Base-by-base conservation (phyloP, 1,140 invertebrate genomes). In the Nasonia vitripennis region DNA sequence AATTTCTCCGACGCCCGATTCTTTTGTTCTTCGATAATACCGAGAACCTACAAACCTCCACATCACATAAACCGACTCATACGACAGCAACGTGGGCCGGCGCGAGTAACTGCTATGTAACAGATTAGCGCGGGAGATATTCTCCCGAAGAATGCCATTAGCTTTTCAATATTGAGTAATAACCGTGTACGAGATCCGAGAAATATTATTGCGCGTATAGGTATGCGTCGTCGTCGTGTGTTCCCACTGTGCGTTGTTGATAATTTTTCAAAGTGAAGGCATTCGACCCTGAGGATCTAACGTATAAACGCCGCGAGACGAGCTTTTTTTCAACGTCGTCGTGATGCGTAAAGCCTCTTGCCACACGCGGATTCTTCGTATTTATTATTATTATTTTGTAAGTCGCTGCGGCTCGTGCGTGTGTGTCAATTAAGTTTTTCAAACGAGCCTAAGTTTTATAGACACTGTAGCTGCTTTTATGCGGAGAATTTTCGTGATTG, bases 101-200 rank as follows among this genome's bases (percentile, higher is more conserved):
- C 27, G 27, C 27, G 20, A n/a, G 20, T 62, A 62, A 20, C 17
- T 62, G 55, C 55, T 45, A 45, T 14, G 34, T 37, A n/a, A 62
- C 14, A 31, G 31, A 62, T 45, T 80, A 80, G 20, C 31, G 37
- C 27, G 10, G 0, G 37, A 48, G 67, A 81, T 81, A 81, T 20
- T 62, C 55, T 81, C 23, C n/a, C 45, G 11, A 55, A 34, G 45
- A 74, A 82, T 77, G 73, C 75, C 62, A 83, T 81, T 81, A 81
- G 12, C 48, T 83, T 83, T 70, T 83, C 74, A 68, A 83, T 78
- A 70, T 70, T 83, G 74, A 78, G 82, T n/a, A 83, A 83, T n/a
- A 62, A n/a, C 55, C 5, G 6, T 1, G 6, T 6, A 45, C 55
- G 34, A 45, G n/a, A 7, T 41, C 37, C 37, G 31, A 83, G 73